A percentile compares a stretch with the other conserved stretches of the same genome.
phyloP scores from a whole-genome alignment of 2,888 invertebrate genomes.

The Muscina levida region DNA sequence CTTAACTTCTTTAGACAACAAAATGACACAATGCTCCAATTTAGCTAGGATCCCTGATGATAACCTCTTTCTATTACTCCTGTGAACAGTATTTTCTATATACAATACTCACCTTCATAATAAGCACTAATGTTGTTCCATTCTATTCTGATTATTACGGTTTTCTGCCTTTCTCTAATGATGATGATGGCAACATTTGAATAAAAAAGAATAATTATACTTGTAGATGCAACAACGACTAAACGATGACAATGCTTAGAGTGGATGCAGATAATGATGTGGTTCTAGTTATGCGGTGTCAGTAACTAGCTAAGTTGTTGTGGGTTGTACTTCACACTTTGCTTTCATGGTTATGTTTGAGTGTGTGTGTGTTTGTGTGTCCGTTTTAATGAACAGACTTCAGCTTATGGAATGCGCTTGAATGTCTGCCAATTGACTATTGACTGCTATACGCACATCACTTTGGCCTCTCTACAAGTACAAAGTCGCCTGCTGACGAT shows the following conservation, averaged over 20 bases:
- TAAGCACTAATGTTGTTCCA: slow-evolving; percentile 45
- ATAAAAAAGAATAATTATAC: slow-evolving; percentile 35
- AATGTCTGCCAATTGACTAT: slow-evolving; percentile 18
- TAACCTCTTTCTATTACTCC: too few relatives aligned
- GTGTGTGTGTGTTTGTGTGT: slow-evolving; percentile 7
- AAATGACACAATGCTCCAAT: too few relatives aligned
- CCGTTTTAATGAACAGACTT: slow-evolving; percentile 29
- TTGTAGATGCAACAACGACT: slow-evolving; percentile 49
- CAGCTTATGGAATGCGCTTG: neutral
- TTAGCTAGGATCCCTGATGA: too few relatives aligned
- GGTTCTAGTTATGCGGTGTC: slow-evolving; percentile 25
- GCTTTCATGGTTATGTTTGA: neutral
- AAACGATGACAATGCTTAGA: slow-evolving; percentile 42
- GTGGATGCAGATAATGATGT: slow-evolving; percentile 31
- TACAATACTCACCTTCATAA: slow-evolving; percentile 66
- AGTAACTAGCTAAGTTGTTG: too few relatives aligned
- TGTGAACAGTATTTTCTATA: too few relatives aligned
- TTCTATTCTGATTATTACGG: neutral
- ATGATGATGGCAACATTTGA: slow-evolving; percentile 58
- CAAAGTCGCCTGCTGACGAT: slow-evolving; percentile 80
- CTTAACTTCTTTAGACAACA: too few relatives aligned
- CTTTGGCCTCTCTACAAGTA: slow-evolving; percentile 75
- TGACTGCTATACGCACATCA: slow-evolving; percentile 29
- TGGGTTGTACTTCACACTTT: slow-evolving; percentile 30
- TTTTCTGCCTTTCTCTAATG: neutral